phyloP scores from a whole-genome alignment of 2,113 vertebrate genomes.

The Motacilla tschutschensis region DNA sequence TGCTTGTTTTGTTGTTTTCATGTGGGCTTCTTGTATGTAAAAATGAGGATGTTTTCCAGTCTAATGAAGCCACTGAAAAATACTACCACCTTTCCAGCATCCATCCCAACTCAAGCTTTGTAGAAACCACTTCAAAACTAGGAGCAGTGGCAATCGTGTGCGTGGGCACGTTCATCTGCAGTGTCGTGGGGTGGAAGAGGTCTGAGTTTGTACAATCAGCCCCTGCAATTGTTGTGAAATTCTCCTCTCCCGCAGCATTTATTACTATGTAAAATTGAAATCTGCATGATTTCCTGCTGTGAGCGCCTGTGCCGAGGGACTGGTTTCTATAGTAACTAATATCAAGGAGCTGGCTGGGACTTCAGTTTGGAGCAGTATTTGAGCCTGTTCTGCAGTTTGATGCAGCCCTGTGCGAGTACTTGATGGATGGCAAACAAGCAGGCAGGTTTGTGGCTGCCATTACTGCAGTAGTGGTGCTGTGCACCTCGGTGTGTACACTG shows the following conservation, averaged over 20 bases:
- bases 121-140: not conserved
- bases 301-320: constrained; percentile 44
- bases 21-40: not conserved
- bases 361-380: not conserved
- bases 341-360: constrained; percentile 42
- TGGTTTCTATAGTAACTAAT: constrained; percentile 72
- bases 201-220: not conserved
- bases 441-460: not conserved
- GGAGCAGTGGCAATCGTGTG: not conserved
- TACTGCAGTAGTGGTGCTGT: not conserved
- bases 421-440: not conserved
- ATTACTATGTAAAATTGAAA: constrained; percentile 68
- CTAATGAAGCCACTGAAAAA: not conserved
- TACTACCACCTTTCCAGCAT: not conserved
- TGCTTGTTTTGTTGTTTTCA: not conserved
- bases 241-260: constrained; percentile 36
- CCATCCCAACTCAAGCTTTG: not conserved
- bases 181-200: not conserved
- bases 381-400: not conserved
- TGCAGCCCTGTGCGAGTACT: not conserved
- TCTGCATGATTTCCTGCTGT: constrained; percentile 68
- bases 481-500: accelerated
- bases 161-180: not conserved
- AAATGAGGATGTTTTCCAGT: not conserved
- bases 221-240: constrained; percentile 29